Evolutionary conservation across 2,888 invertebrate species (phyloP), one percentile per base, ranked within the genome.

Genomic region (Dryobota labecula): DNA sequence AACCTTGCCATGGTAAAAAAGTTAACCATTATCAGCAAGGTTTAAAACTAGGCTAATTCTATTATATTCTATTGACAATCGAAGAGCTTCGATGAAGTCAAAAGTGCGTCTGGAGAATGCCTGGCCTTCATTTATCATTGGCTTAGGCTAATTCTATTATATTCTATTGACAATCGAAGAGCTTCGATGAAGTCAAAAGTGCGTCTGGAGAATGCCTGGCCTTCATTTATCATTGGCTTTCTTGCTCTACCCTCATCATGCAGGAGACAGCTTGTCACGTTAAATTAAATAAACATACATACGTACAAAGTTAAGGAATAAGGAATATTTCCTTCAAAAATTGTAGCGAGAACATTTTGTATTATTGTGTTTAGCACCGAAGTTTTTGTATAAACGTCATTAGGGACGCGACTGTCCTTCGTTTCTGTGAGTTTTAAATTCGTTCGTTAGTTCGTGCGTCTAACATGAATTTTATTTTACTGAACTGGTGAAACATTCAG

Each of bases 161-260:
- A n/a, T n/a, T n/a, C n/a, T n/a, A n/a, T n/a, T n/a, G 33, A n/a
- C 56, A 7, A n/a, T 56, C n/a, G n/a, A n/a, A n/a, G 36, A 56
- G 15, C 13, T 33, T 13, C 20, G 13, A 56, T 54, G 3, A 30
- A 30, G 7, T 54, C 2, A 11, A 20, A 54, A 53, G 33, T 2
- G 18, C 5, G 5, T 54, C 2, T 18, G 7, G 33, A n/a, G 7
- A 56, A 33, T 2, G 33, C 2, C 33, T 56, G 7, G n/a, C 2
- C n/a, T 36, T 18, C 8, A 20, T 45, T 45, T 8, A 20, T 20
- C 8, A 45, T 45, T 45, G 8, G 20, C n/a, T n/a, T 8, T n/a
- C n/a, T n/a, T n/a, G n/a, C n/a, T n/a, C 87, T 71, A 87, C 87
- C 87, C 87, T 84, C 80, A 85, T 87, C 87, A 86, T 69, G 64